Base-by-base conservation (phyloP, 2,888 invertebrate genomes). In the Pseudanteris insignis region DNA sequence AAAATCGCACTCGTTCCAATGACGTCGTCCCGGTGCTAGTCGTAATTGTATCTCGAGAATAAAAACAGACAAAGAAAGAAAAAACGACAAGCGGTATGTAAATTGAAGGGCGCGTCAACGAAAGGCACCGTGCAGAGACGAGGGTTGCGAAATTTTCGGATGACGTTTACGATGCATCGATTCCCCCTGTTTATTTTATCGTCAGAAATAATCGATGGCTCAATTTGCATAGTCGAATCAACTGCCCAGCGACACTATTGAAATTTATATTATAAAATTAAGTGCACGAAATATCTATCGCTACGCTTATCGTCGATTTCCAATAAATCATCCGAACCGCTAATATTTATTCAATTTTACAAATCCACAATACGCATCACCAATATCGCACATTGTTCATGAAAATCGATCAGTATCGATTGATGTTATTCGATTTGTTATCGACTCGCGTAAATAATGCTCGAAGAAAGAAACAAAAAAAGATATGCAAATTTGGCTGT, bases 371-470 rank as follows among this genome's bases (percentile, higher is more conserved):
- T n/a, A n/a, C n/a, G n/a, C n/a, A n/a, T n/a, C n/a, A n/a, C 21
- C 7, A 5, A 7, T 21, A 7, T 21, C 3, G 21, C 21, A 7
- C 21, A 21, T 37, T 25, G 37, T 33, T 40, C 28, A 26, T 40
- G 40, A 11, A 12, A 46, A n/a, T n/a, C 10, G 18, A 38, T 14
- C 15, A 14, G 26, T 28, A 44, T 25, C 24, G 32, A 12, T 11
- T n/a, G 30, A 29, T 25, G 33, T 8, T 18, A 11, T 10, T 26
- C 18, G 15, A 25, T 29, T 33, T 8, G 26, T 47, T 21, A 29
- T 38, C 38, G n/a, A n/a, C n/a, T n/a, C n/a, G n/a, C 12, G 38
- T 48, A 25, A 38, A 13, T 48, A 48, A 48, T 26, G 24, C 37
- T 33, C 10, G 15, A 25, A 26, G 38, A 38, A 48, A 38, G 38